Evolutionary conservation across 2,113 vertebrate species (phyloP).

Genomic region (Neodontobutis hainanensis): DNA sequence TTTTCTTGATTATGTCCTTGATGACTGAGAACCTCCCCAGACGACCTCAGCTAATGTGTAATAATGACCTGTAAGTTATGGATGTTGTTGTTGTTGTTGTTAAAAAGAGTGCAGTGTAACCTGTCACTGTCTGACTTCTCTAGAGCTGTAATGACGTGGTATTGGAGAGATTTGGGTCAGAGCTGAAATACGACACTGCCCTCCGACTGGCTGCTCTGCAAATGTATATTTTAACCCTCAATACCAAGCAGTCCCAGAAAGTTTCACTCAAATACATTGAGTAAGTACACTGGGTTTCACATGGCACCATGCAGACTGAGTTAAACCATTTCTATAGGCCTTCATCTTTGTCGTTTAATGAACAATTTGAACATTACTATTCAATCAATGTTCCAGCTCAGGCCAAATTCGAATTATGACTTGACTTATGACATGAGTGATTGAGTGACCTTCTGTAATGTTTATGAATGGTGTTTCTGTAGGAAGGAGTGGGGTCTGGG

Average conservation of each 20-base stretch:
- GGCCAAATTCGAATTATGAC: constrained; percentile 23
- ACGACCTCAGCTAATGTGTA: not conserved
- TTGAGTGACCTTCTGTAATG: constrained; percentile 30
- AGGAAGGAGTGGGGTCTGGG: constrained; percentile 99
- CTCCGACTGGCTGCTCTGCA: constrained; percentile 93
- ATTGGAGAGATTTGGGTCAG: constrained; percentile 93
- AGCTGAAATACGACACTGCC: constrained; percentile 96
- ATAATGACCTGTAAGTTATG: not conserved
- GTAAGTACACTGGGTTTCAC: constrained; percentile 81
- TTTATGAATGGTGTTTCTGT: constrained; percentile 39
- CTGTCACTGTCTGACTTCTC: constrained; percentile 26
- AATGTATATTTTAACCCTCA: constrained; percentile 97
- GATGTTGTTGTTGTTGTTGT: constrained; percentile 14
- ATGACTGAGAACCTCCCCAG: no score
- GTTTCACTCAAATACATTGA: constrained; percentile 98
- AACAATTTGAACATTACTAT: constrained; percentile 16
- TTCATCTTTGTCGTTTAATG: constrained; percentile 10
- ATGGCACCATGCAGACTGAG: not conserved
- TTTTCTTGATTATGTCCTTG: no score
- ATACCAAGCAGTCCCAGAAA: constrained; percentile 96
- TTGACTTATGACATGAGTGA: constrained; percentile 26
- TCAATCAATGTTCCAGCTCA: constrained; percentile 20
- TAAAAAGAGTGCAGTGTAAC: constrained; percentile 36
- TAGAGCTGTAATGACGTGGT: constrained; percentile 98
- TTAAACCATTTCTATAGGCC: not conserved